These are phyloP conservation scores for Cantharis flavilabris DNA, from an alignment of 2,888 invertebrate genomes.

Conservation along the genomic window DNA sequence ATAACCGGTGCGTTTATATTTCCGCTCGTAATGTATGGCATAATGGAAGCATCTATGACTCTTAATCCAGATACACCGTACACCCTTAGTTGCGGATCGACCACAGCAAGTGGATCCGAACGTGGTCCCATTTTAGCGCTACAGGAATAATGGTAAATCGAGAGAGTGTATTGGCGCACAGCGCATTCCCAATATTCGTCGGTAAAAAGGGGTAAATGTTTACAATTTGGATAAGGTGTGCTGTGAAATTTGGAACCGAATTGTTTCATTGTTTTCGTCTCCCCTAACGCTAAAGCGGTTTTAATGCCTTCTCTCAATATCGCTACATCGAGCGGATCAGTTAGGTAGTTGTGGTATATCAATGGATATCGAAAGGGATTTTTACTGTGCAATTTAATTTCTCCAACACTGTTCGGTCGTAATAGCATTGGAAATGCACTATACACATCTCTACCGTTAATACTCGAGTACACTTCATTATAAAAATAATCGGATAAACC, in stretches of 20 bases:
- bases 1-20: conserved; percentile 85
- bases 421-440: conserved; percentile 89
- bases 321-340: conserved; percentile 82
- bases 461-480: conserved; percentile 71
- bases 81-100: conserved; percentile 76
- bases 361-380: conserved; percentile 80
- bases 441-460: conserved; percentile 77
- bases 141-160: conserved; percentile 85
- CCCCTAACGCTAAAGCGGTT: conserved; percentile 78
- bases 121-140: conserved; percentile 84
- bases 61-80: conserved; percentile 78
- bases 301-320: conserved; percentile 86
- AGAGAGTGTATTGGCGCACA: conserved; percentile 83
- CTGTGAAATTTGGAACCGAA: conserved; percentile 79
- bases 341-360: conserved; percentile 89
- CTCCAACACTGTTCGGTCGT: conserved; percentile 84
- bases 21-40: conserved; percentile 84
- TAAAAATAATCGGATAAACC: conserved; percentile 82
- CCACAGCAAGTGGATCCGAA: conserved; percentile 77
- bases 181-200: conserved; percentile 89
- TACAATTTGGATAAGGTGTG: conserved; percentile 80
- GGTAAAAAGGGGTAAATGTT: conserved; percentile 74
- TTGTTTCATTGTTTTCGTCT: conserved; percentile 76
- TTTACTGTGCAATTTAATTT: conserved; percentile 65
- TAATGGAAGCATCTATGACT: conserved; percentile 84